Conservation (phyloP, 2,888 invertebrate genomes). For the Sclerodermus sp. region DNA sequence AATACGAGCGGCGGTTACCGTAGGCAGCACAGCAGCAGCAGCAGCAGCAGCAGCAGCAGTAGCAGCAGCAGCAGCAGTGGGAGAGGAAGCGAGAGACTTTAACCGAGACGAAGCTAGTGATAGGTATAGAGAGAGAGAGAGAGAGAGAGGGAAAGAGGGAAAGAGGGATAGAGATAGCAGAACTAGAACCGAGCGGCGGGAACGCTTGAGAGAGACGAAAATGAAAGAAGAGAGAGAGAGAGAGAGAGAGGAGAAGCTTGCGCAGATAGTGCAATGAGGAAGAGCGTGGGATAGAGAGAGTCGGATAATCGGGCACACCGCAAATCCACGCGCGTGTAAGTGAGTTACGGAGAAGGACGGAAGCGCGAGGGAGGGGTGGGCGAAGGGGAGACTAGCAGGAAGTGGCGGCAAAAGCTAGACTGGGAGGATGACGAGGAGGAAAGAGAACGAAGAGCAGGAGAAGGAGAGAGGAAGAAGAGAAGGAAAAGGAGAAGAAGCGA, state of each 20-base stretch:
- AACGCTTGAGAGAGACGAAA: conserved; percentile 13
- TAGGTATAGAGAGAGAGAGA: conserved; percentile 18
- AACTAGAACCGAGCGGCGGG: no score
- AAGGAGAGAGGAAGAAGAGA: neutral
- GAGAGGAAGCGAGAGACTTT: conserved; percentile 7
- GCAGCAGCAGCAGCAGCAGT: conserved; percentile 27
- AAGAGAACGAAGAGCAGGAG: neutral
- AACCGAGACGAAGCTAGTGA: conserved; percentile 9
- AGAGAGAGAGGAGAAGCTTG: conserved; percentile 17
- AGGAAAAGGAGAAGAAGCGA: no score
- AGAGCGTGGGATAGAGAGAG: conserved; percentile 18
- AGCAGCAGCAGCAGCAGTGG: conserved; percentile 8
- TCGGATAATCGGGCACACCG: conserved; percentile 43
- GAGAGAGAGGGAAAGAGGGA: conserved; percentile 13
- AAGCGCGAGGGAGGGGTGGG: neutral
- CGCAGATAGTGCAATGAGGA: conserved; percentile 22
- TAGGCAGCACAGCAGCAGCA: conserved; percentile 57
- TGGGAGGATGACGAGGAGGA: neutral
- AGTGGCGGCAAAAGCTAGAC: no score
- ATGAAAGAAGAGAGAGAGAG: conserved; percentile 4
- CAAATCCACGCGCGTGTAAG: conserved; percentile 39
- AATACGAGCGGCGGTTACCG: conserved; percentile 45
- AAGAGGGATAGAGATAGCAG: conserved; percentile 14
- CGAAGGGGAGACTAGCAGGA: neutral
- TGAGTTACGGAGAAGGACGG: conserved; percentile 12